Conservation (phyloP, 2,888 invertebrate genomes). For the Dexiosoma caninum region DNA sequence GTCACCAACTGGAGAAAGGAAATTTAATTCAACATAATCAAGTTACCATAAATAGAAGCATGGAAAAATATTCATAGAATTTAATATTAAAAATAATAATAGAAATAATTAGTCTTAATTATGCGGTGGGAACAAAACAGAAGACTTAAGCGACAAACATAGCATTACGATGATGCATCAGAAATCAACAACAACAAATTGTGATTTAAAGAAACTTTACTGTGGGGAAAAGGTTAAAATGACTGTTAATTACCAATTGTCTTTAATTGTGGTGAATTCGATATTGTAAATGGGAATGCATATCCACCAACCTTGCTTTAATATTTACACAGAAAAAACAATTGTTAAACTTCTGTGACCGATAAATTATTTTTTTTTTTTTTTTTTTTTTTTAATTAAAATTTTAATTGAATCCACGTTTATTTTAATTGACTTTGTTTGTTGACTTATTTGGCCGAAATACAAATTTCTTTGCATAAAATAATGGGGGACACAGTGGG, state of each 20-base stretch:
- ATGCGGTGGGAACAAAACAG: constrained; percentile 47
- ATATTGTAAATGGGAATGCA: too few relatives aligned
- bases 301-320: too few relatives aligned
- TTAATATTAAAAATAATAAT: constrained; percentile 16
- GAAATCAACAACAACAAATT: background rate
- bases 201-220: background rate
- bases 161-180: constrained; percentile 7
- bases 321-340: too few relatives aligned
- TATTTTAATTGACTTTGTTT: too few relatives aligned
- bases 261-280: too few relatives aligned
- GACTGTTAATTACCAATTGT: background rate
- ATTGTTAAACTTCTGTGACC: too few relatives aligned
- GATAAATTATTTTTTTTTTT: too few relatives aligned
- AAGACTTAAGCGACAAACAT: constrained; percentile 45
- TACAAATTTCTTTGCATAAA: constrained; percentile 44
- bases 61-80: constrained; percentile 28
- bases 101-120: constrained; percentile 32
- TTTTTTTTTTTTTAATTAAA: too few relatives aligned
- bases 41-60: constrained; percentile 54
- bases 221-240: background rate
- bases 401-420: too few relatives aligned
- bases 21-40: constrained; percentile 43
- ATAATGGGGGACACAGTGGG: too few relatives aligned
- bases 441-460: constrained; percentile 59
- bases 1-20: constrained; percentile 47